These are phyloP conservation scores for Maniola hyperantus DNA, from an alignment of 2,888 invertebrate genomes.

Conservation along the genomic window DNA sequence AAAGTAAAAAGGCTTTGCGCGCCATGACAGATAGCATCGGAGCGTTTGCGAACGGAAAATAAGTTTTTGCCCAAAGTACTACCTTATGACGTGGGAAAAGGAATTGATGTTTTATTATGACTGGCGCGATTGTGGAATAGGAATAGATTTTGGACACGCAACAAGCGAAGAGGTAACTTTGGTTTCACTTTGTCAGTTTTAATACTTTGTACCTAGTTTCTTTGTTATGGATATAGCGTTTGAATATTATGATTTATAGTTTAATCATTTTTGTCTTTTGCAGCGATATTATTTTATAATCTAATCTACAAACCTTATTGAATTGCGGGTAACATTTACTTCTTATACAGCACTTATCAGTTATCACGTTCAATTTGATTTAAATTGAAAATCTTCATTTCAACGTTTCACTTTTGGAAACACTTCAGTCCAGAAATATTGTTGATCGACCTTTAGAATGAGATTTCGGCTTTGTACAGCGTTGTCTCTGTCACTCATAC, in stretches of 20 bases:
- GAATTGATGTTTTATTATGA: constrained; percentile 43
- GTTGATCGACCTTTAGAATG: too few species aligned
- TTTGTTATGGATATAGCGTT: constrained; percentile 16
- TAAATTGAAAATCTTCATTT: too few species aligned
- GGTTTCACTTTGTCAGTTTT: constrained; percentile 76
- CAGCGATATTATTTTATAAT: neutral
- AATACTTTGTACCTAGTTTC: constrained; percentile 50
- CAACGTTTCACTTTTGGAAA: too few species aligned
- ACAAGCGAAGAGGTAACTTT: constrained; percentile 69
- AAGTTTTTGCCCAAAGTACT: constrained; percentile 52
- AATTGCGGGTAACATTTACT: neutral
- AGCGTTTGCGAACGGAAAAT: constrained; percentile 58
- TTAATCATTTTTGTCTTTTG: neutral
- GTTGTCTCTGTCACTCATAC: too few species aligned
- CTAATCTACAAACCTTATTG: neutral
- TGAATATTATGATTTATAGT: neutral
- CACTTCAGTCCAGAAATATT: too few species aligned
- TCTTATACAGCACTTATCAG: neutral
- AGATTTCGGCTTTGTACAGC: too few species aligned
- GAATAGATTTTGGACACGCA: constrained; percentile 77
- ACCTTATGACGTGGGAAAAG: constrained; percentile 53
- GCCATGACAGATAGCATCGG: constrained; percentile 58
- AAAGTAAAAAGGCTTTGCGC: constrained; percentile 41
- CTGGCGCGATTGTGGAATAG: constrained; percentile 48
- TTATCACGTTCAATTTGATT: neutral